Conservation (phyloP, 2,797 vertebrate species). For the Lophotriccus pileatus region DNA sequence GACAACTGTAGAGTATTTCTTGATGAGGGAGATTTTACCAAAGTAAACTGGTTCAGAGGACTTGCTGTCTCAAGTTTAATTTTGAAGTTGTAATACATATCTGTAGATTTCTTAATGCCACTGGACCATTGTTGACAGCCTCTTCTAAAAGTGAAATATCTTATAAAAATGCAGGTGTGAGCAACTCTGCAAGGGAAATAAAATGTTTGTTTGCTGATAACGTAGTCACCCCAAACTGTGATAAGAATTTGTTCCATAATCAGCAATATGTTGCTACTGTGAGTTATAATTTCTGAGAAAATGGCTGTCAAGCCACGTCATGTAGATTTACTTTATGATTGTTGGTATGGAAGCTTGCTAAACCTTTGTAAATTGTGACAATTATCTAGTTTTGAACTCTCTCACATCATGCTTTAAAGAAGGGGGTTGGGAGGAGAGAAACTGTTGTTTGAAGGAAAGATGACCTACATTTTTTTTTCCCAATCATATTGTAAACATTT, state of each 20-base stretch:
- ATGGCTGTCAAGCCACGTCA: not conserved
- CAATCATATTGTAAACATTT: not conserved
- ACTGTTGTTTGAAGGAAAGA: not conserved
- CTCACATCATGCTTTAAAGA: not conserved
- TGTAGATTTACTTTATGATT: conserved; percentile 7
- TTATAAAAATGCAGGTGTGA: not conserved
- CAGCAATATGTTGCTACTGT: not conserved
- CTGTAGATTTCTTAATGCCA: not conserved
- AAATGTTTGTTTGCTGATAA: not conserved
- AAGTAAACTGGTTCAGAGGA: not conserved
- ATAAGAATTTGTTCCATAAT: not conserved
- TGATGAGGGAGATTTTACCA: not conserved
- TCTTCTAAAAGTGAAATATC: not conserved
- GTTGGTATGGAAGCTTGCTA: not conserved
- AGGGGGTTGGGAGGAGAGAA: not conserved
- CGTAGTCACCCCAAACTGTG: not conserved
- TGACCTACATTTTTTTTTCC: not conserved
- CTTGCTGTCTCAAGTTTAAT: not conserved
- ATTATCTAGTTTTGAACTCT: not conserved
- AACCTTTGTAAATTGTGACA: not conserved
- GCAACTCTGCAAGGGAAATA: not conserved
- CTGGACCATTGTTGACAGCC: not conserved
- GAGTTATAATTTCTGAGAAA: not conserved
- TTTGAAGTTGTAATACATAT: not conserved
- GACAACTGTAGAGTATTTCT: not conserved